phyloP scores from a whole-genome alignment of 2,113 vertebrate species.

The Narcine bancroftii region DNA sequence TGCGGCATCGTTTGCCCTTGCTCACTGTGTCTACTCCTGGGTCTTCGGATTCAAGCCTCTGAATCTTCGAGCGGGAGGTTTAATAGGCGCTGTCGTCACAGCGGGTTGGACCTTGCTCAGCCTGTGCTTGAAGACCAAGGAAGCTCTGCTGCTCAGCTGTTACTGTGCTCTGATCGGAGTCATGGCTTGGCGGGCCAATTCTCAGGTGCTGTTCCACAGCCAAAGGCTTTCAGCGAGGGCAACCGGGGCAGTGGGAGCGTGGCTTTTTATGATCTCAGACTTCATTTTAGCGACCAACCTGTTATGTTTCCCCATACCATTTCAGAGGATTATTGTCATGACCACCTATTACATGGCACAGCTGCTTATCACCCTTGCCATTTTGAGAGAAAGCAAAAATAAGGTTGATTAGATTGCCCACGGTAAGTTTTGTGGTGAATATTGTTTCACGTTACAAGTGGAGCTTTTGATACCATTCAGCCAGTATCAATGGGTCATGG shows the following conservation, averaged over 20 bases:
- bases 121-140: neutral
- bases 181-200: constrained; percentile 7
- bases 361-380: neutral
- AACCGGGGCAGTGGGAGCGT: neutral
- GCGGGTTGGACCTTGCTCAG: neutral
- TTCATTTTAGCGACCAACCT: neutral
- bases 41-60: neutral
- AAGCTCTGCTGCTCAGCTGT: neutral
- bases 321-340: neutral
- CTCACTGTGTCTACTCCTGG: neutral
- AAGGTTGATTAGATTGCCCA: neutral
- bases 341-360: neutral
- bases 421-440: neutral
- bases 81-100: neutral
- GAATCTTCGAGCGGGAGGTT: neutral
- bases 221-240: neutral
- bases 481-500: neutral
- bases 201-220: neutral
- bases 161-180: neutral
- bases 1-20: neutral
- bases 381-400: neutral
- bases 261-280: neutral
- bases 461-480: neutral
- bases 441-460: neutral
- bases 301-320: neutral